Conservation (phyloP, 1,140 invertebrate species). For the Lysiphlebus fabarum region DNA sequence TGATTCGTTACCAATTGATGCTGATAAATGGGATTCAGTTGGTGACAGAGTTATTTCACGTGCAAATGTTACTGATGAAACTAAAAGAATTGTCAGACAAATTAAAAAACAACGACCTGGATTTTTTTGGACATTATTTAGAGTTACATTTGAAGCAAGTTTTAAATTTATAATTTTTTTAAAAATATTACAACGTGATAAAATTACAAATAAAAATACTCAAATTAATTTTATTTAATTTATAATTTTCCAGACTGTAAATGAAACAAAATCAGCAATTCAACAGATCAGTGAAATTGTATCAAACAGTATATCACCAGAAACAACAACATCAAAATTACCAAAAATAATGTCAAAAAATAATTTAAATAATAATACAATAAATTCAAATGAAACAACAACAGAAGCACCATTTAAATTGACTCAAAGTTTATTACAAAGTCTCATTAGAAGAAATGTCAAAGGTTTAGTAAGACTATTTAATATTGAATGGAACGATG, state of each 20-base stretch:
- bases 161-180: too few relatives aligned
- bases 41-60: constrained; percentile 21
- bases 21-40: constrained; percentile 21
- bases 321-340: constrained; percentile 31
- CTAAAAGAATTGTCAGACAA: constrained; percentile 40
- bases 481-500: constrained; percentile 56
- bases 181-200: too few relatives aligned
- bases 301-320: constrained; percentile 43
- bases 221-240: neutral
- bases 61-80: constrained; percentile 27
- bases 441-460: constrained; percentile 50
- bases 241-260: neutral
- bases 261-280: constrained; percentile 49
- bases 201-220: neutral
- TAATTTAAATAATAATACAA: neutral
- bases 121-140: constrained; percentile 55
- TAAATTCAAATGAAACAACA: constrained; percentile 28
- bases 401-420: constrained; percentile 42
- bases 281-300: constrained; percentile 47
- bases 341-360: constrained; percentile 13
- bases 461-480: constrained; percentile 52
- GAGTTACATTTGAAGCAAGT: constrained; percentile 50
- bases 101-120: constrained; percentile 47
- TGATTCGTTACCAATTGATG: constrained; percentile 9
- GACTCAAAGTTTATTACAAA: constrained; percentile 39